phyloP scores from a whole-genome alignment of 1,140 invertebrate species.

The Drosophila ohnishii region DNA sequence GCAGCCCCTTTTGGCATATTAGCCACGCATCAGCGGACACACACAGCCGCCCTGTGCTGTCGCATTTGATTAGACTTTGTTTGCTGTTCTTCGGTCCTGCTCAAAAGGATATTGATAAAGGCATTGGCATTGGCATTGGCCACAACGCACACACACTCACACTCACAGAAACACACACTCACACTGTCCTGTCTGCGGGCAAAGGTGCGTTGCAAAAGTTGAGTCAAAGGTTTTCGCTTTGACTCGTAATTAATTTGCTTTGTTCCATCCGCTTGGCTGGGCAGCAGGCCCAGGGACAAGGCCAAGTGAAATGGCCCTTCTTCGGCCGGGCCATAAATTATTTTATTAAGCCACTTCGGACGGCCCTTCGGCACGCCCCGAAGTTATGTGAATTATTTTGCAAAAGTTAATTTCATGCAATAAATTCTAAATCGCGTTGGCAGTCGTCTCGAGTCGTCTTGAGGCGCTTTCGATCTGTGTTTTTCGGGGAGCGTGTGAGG shows the following conservation, averaged over 20 bases:
- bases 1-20: constrained; percentile 63
- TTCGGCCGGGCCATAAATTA: constrained; percentile 72
- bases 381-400: constrained; percentile 81
- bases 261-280: constrained; percentile 74
- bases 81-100: constrained; percentile 31
- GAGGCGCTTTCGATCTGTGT: constrained; percentile 33
- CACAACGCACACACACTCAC: not conserved
- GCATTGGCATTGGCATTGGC: constrained; percentile 49
- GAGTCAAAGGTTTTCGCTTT: constrained; percentile 75
- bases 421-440: constrained; percentile 79
- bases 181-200: constrained; percentile 11
- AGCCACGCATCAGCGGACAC: constrained; percentile 68
- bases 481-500: constrained; percentile 16
- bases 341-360: constrained; percentile 80
- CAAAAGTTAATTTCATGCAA: constrained; percentile 80
- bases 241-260: constrained; percentile 83
- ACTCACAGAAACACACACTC: not conserved
- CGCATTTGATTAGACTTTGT: constrained; percentile 76
- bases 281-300: constrained; percentile 14
- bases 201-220: constrained; percentile 63
- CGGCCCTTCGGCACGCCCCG: constrained; percentile 60
- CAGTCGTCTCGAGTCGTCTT: constrained; percentile 33
- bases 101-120: constrained; percentile 80
- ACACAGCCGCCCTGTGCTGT: constrained; percentile 45
- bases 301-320: constrained; percentile 64